These are phyloP conservation scores for Papilio glaucus DNA, from an alignment of 1,140 invertebrate species.

Conservation along the genomic window DNA sequence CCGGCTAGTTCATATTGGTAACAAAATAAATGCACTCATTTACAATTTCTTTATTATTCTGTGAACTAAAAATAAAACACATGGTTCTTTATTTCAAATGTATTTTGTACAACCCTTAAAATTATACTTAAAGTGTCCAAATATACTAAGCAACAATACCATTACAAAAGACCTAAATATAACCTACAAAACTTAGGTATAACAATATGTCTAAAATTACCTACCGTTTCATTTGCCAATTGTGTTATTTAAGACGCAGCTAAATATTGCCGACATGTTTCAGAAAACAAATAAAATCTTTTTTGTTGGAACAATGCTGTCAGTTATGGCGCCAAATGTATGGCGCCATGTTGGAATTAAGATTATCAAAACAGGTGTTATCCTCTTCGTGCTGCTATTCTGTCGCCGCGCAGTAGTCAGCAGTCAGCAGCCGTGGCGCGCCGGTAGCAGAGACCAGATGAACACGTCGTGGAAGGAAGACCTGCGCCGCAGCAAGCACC, in stretches of 20 bases:
- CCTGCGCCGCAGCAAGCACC: slow-evolving; percentile 56
- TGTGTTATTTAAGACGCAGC: neutral
- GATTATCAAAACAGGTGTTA: neutral
- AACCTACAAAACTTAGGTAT: slow-evolving; percentile 31
- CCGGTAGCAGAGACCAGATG: slow-evolving; percentile 65
- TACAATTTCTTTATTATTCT: no score
- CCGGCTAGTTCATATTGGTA: no score
- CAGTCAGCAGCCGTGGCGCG: slow-evolving; percentile 59
- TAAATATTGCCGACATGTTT: neutral
- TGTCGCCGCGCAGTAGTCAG: neutral
- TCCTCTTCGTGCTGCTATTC: neutral
- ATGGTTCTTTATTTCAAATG: slow-evolving; percentile 24
- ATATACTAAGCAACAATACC: slow-evolving; percentile 17
- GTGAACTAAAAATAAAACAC: slow-evolving; percentile 26
- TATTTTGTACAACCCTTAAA: slow-evolving; percentile 30
- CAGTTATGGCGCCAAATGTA: neutral
- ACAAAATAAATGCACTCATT: no score
- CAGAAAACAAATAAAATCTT: neutral
- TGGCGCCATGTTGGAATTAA: neutral
- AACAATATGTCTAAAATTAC: slow-evolving; percentile 31
- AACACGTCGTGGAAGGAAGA: slow-evolving; percentile 56
- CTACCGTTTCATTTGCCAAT: slow-evolving; percentile 8
- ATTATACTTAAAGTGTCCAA: slow-evolving; percentile 22
- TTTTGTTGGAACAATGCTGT: neutral
- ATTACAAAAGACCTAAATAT: slow-evolving; percentile 23